A percentile compares a stretch with the other conserved stretches of the same genome.
Evolutionary conservation across 2,113 vertebrate species (phyloP).

Genomic region (Myxocyprinus asiaticus): DNA sequence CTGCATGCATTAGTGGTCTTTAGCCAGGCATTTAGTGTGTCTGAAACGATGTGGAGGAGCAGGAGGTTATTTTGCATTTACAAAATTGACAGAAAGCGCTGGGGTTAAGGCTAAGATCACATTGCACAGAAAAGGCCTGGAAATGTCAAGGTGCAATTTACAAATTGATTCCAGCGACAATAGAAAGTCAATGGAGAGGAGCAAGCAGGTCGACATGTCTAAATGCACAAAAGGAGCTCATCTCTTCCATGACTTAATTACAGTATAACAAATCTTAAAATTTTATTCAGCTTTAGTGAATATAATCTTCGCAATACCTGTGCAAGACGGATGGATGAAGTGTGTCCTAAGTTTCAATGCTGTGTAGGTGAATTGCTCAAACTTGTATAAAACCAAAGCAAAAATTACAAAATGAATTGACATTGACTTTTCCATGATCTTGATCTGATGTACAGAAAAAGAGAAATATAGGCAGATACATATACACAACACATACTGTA

Average conservation of each 20-base stretch:
- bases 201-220: not conserved
- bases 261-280: not conserved
- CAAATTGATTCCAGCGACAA: conserved; percentile 51
- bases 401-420: not conserved
- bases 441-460: conserved; percentile 18
- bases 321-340: not conserved
- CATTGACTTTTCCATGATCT: not conserved
- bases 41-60: conserved; percentile 9
- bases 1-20: conserved; percentile 43
- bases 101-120: conserved; percentile 37
- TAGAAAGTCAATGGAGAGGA: conserved; percentile 24
- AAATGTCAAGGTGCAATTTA: conserved; percentile 55
- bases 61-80: not conserved
- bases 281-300: conserved; percentile 12
- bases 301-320: conserved; percentile 3
- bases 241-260: conserved; percentile 9
- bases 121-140: conserved; percentile 24
- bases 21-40: conserved; percentile 32
- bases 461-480: conserved; percentile 16
- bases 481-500: not conserved
- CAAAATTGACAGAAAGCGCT: not conserved
- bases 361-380: not conserved
- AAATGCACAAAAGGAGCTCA: conserved; percentile 13
- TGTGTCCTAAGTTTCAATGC: not conserved
- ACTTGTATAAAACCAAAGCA: not conserved